Conservation (phyloP, 2,888 invertebrate genomes). For the Lepidocyrtinus sp. region DNA sequence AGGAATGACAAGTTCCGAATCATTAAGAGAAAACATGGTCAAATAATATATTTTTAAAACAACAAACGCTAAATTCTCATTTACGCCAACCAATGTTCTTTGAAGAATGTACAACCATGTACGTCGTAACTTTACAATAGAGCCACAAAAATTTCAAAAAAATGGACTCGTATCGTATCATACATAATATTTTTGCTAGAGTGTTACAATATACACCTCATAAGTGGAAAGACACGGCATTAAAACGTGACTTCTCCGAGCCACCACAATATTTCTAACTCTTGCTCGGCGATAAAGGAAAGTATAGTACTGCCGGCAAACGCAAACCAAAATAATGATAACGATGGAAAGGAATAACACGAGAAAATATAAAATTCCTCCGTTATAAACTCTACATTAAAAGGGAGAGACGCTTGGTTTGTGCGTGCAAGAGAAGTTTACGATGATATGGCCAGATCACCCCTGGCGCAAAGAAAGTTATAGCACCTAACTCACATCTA, state of each 20-base stretch:
- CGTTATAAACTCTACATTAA: constrained; percentile 6
- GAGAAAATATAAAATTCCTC: not conserved
- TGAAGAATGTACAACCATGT: not conserved
- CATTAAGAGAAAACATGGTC: no score
- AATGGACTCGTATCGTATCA: no score
- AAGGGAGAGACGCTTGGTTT: not conserved
- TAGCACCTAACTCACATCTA: constrained; percentile 45
- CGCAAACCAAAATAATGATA: not conserved
- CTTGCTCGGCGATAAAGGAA: no score
- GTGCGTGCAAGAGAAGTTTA: constrained; percentile 52
- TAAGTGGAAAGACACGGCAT: constrained; percentile 47
- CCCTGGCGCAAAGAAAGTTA: constrained; percentile 28
- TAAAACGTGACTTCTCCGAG: constrained; percentile 46
- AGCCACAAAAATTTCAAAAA: no score
- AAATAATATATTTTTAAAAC: no score
- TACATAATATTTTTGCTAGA: constrained; percentile 3
- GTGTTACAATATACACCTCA: constrained; percentile 20
- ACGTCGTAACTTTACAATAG: no score
- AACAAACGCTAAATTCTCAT: no score
- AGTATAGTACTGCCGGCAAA: constrained; percentile 11
- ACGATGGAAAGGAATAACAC: not conserved
- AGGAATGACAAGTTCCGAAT: no score
- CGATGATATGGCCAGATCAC: constrained; percentile 48
- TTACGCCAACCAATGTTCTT: no score
- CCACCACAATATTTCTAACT: constrained; percentile 36